Base-by-base conservation (phyloP, 1,140 invertebrate genomes). In the Drosophila burlai region DNA sequence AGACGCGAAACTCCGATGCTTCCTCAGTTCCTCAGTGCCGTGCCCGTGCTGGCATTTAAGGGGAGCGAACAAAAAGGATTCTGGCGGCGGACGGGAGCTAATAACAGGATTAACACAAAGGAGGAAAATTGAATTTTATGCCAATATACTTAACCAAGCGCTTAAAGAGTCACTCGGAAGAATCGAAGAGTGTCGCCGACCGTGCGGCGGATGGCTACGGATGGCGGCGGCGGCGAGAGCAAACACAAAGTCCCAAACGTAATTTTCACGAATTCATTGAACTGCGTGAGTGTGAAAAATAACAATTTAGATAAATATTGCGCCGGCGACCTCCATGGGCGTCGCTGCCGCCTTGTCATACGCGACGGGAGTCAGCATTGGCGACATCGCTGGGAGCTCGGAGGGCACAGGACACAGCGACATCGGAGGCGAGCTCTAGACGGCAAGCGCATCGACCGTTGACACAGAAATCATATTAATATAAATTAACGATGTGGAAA, bases 401-500 rank as follows among this genome's bases (percentile, higher is more conserved):
- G 38, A 50, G 46, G 36, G 47, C 38, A n/a, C 4, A 64, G 50
- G 65, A 26, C 49, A 36, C 21, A 9, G 40, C 38, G 18, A 42
- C 45, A 40, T 43, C 29, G 64, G 60, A 42, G 52, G 62, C 43
- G 40, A 69, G 57, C 74, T 75, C 47, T 66, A 89, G 84, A 78
- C 81, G 68, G 75, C 79, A 61, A 68, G 46, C 69, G 71, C 81
- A 80, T 78, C 81, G 86, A 79, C 75, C 81, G 89, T 89, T 92
- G 91, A 92, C 91, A 92, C 87, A 90, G 86, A 92, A 91, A 92
- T 92, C 89, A 91, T 92, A 92, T 92, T 92, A 92, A 92, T 92
- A 92, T 92, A 92, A 92, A 92, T 92, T 92, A 92, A 92, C 91
- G 91, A 92, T 91, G 91, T 91, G 91, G 91, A 92, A 92, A 92